phyloP scores from a whole-genome alignment of 1,140 invertebrate species.

The Antheraea pernyi region DNA sequence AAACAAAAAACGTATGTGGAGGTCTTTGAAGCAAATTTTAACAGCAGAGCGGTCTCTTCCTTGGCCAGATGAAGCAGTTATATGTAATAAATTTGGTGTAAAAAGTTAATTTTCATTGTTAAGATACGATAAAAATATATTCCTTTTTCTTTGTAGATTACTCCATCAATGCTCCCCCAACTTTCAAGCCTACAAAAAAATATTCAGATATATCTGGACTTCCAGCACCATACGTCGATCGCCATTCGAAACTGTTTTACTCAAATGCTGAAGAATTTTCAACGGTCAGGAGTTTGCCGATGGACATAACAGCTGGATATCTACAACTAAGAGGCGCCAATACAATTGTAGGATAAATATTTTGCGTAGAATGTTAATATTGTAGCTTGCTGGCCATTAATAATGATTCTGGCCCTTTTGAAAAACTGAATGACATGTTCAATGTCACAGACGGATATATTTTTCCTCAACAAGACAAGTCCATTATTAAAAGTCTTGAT shows the following conservation, averaged over 20 bases:
- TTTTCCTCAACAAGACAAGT: too few species aligned
- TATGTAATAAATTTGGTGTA: slow-evolving; percentile 78
- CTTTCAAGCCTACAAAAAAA: slow-evolving; percentile 94
- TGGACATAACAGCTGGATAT: slow-evolving; percentile 94
- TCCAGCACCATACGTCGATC: slow-evolving; percentile 92
- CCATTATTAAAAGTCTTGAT: too few species aligned
- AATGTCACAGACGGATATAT: too few species aligned
- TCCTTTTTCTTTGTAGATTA: slow-evolving; percentile 81
- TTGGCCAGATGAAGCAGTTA: slow-evolving; percentile 84
- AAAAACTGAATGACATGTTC: too few species aligned
- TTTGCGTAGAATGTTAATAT: too few species aligned
- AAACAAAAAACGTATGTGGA: slow-evolving; percentile 86
- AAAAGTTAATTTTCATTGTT: neutral
- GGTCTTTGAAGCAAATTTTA: slow-evolving; percentile 89
- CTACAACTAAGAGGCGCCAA: slow-evolving; percentile 91
- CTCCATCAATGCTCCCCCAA: slow-evolving; percentile 93
- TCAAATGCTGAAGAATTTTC: slow-evolving; percentile 92
- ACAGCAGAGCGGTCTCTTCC: slow-evolving; percentile 85
- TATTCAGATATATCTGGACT: slow-evolving; percentile 96
- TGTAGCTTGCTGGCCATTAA: too few species aligned
- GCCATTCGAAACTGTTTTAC: slow-evolving; percentile 92
- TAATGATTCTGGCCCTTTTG: too few species aligned
- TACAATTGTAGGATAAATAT: slow-evolving; percentile 86
- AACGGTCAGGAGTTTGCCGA: slow-evolving; percentile 90
- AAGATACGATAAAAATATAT: slow-evolving; percentile 3